Percentiles rank a stretch among this genome's conserved stretches.
phyloP scores from a whole-genome alignment of 2,888 invertebrate genomes.

The Drosophila bunnanda region DNA sequence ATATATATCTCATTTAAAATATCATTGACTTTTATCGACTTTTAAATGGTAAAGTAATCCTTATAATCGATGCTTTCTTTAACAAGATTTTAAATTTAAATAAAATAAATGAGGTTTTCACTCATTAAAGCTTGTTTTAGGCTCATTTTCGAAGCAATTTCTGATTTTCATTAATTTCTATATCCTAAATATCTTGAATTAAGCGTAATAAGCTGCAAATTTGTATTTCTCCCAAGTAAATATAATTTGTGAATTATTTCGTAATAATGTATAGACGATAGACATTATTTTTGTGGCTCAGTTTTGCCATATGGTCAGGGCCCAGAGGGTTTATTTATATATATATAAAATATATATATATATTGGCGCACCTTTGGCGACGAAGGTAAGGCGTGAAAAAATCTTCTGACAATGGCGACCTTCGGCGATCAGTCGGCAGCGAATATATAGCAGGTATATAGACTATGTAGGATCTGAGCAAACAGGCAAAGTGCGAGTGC shows the following conservation, averaged over 20 bases:
- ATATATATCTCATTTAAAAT: not conserved
- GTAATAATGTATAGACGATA: not conserved
- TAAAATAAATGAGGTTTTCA: not conserved
- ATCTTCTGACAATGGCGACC: slow-evolving; percentile 38
- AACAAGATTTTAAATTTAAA: not conserved
- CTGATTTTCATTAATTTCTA: not conserved
- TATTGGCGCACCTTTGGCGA: slow-evolving; percentile 23
- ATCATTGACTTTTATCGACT: not conserved
- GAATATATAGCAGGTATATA: slow-evolving; percentile 2
- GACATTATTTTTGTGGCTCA: not conserved
- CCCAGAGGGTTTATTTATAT: slow-evolving; percentile 34
- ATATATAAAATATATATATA: slow-evolving; percentile 7
- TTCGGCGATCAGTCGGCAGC: slow-evolving; percentile 10
- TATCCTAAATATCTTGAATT: not conserved
- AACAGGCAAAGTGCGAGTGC: slow-evolving; percentile 1
- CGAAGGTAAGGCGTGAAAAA: slow-evolving; percentile 44
- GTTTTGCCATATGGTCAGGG: slow-evolving; percentile 11
- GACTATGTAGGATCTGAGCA: slow-evolving; percentile 5
- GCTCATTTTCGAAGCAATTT: not conserved
- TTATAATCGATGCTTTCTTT: not conserved
- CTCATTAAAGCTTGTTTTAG: not conserved
- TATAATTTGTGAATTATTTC: not conserved
- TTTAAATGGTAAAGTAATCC: not conserved
- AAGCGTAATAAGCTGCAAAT: not conserved
- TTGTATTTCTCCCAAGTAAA: not conserved